Evolutionary conservation across 2,888 invertebrate genomes (phyloP), one percentile per base, ranked within the genome.

Genomic region (Drosophila neutralis): DNA sequence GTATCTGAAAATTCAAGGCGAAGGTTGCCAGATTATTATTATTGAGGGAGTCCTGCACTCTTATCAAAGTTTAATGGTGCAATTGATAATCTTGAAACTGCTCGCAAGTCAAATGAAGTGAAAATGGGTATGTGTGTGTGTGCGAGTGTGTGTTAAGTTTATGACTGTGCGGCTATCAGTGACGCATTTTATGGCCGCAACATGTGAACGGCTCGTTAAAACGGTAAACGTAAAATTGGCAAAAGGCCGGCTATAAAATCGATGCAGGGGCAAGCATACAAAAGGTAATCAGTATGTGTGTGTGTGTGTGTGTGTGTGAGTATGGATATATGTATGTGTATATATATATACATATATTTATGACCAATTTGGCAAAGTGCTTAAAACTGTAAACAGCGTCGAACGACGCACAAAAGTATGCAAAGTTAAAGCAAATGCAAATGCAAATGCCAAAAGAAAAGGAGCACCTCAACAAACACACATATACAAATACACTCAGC

Each of bases 351-450:
- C 57, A 33, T 67, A 66, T 88, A 82, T 87, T 87, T 87, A 88
- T 82, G 84, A 81, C 76, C 89, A 87, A 88, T 87, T 86, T 84
- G 74, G 72, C 75, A 71, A 67, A 88, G 88, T 86, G 88, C 88
- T 88, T 88, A 82, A 88, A 87, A 86, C 80, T 83, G 83, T 80
- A 82, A 83, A 80, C 76, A 76, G 78, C 70, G 68, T 61, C 48
- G 53, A 52, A 18, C 42, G 61, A 72, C 76, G 72, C 76, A 63
- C 62, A 76, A 80, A 78, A 72, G 80, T 86, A 88, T 86, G 86
- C 83, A 76, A 82, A 88, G 82, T 80, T 75, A 71, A 70, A 75
- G 71, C 68, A 60, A 74, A 74, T 62, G 69, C 60, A 78, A 73
- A 73, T 65, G 73, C 73, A 79, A 36, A 54, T 54, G 29, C 13